Conservation (phyloP, 2,113 vertebrate species). For the Lipophrys pholis region DNA sequence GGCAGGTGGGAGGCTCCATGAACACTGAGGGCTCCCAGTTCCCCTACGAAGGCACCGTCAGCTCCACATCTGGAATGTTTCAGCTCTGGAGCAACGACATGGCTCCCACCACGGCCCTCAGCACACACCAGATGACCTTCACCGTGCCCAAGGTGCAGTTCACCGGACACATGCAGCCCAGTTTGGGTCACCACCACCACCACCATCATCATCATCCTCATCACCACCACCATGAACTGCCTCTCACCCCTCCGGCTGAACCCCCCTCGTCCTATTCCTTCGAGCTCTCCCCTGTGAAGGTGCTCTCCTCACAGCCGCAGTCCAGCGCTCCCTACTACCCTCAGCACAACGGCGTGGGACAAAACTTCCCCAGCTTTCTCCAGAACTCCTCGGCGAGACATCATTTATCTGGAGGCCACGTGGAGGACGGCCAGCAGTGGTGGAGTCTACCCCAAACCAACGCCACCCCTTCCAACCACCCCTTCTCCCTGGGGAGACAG, state of each 20-base stretch:
- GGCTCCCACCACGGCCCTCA: slow-evolving; percentile 77
- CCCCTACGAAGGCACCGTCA: slow-evolving; percentile 82
- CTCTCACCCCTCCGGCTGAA: slow-evolving; percentile 88
- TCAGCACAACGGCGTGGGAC: slow-evolving; percentile 82
- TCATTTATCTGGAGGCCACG: slow-evolving; percentile 76
- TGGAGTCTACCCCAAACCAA: slow-evolving; percentile 88
- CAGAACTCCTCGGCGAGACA: slow-evolving; percentile 81
- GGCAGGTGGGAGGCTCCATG: slow-evolving; percentile 75
- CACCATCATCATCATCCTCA: slow-evolving; percentile 81
- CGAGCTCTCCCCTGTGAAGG: slow-evolving; percentile 88
- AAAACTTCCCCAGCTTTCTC: slow-evolving; percentile 86
- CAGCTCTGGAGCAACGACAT: slow-evolving; percentile 89
- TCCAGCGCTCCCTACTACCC: slow-evolving; percentile 81
- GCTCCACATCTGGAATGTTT: slow-evolving; percentile 86
- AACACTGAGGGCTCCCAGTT: slow-evolving; percentile 80
- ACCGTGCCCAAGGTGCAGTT: slow-evolving; percentile 87
- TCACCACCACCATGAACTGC: slow-evolving; percentile 86
- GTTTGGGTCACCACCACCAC: slow-evolving; percentile 82
- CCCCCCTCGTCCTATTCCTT: slow-evolving; percentile 85
- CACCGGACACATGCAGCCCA: slow-evolving; percentile 81
- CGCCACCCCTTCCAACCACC: slow-evolving; percentile 71
- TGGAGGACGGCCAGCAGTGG: slow-evolving; percentile 87
- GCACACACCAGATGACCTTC: slow-evolving; percentile 86
- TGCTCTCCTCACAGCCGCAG: slow-evolving; percentile 81
- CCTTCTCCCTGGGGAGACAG: slow-evolving; percentile 84